A percentile compares a stretch with the other conserved stretches of the same genome.
Conservation (phyloP, 2,797 vertebrate species). For the Bothrops alternatus region DNA sequence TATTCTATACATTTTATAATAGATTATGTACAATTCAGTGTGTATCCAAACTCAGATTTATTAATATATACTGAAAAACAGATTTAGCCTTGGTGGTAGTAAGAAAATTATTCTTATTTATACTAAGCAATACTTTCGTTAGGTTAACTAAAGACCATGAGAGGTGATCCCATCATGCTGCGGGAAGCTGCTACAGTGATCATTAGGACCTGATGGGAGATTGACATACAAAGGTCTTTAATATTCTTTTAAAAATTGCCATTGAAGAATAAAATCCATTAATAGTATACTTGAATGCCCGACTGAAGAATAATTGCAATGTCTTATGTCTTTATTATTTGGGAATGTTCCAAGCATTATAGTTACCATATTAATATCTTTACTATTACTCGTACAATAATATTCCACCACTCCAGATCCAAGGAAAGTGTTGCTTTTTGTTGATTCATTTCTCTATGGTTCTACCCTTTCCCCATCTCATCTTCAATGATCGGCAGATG, state of each 20-base stretch:
- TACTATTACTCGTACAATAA: background rate
- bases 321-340: background rate
- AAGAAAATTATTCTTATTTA: background rate
- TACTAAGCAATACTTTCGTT: background rate
- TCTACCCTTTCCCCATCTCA: background rate
- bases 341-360: background rate
- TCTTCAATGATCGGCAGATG: background rate
- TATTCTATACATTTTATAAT: background rate
- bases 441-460: background rate
- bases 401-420: background rate
- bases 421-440: background rate
- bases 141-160: background rate
- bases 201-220: background rate
- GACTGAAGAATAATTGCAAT: background rate
- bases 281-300: background rate
- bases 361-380: background rate
- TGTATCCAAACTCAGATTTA: background rate
- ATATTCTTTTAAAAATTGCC: background rate
- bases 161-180: background rate
- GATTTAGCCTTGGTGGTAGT: background rate
- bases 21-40: background rate
- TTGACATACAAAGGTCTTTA: background rate
- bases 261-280: background rate
- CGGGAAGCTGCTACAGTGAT: background rate
- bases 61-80: background rate